phyloP scores from a whole-genome alignment of 2,113 vertebrate species.

The Epinephelus fuscoguttatus region DNA sequence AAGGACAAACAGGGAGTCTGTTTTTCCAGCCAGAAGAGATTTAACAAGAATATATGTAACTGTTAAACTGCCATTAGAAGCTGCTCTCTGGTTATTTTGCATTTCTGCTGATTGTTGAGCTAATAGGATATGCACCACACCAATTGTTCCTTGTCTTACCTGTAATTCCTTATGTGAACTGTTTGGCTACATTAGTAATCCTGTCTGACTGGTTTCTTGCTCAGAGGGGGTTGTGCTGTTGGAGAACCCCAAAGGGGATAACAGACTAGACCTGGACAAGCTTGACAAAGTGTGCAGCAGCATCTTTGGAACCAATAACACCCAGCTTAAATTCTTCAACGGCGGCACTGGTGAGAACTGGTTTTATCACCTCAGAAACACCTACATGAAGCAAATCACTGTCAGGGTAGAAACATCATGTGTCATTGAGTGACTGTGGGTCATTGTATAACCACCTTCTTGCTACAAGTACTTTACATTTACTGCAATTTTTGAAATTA shows the following conservation, averaged over 20 bases:
- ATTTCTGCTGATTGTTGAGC: not conserved
- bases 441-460: not conserved
- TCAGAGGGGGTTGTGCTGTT: conserved; percentile 92
- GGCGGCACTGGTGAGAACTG: conserved; percentile 86
- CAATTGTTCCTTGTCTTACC: not conserved
- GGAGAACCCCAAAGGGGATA: conserved; percentile 96
- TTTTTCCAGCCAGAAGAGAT: not conserved
- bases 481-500: not conserved
- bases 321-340: conserved; percentile 85
- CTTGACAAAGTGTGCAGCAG: conserved; percentile 86
- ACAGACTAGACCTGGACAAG: conserved; percentile 84
- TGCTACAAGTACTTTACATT: not conserved
- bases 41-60: not conserved
- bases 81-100: not conserved
- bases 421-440: not conserved
- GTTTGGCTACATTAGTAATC: not conserved
- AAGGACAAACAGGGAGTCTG: not conserved
- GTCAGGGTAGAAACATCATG: not conserved
- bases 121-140: not conserved
- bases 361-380: not conserved
- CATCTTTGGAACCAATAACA: conserved; percentile 88
- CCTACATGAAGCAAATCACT: not conserved
- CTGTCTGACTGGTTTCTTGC: conserved; percentile 29
- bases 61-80: not conserved
- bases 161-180: not conserved